Conservation (phyloP, 2,113 vertebrate genomes). For the Aptenodytes patagonicus region DNA sequence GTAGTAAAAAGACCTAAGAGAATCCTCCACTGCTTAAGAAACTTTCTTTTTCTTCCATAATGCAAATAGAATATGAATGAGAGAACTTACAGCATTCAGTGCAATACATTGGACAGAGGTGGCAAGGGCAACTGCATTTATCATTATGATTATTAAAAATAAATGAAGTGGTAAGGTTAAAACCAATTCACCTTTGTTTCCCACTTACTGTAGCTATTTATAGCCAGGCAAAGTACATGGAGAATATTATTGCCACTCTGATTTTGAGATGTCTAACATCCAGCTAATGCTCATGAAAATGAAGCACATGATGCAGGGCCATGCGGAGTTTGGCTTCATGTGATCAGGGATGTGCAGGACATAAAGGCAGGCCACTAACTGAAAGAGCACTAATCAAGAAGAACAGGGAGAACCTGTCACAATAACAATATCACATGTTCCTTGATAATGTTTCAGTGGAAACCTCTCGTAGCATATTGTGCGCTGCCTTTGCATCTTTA, state of each 20-base stretch:
- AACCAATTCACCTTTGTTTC: slow-evolving; percentile 31
- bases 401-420: slow-evolving; percentile 43
- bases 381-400: slow-evolving; percentile 34
- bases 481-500: background rate
- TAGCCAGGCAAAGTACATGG: background rate
- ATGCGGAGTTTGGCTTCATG: background rate
- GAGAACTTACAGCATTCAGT: background rate
- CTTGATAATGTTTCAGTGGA: slow-evolving; percentile 2
- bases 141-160: slow-evolving; percentile 22
- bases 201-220: slow-evolving; percentile 3
- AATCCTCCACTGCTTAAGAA: background rate
- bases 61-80: background rate
- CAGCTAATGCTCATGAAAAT: background rate
- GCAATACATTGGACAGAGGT: background rate
- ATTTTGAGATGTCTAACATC: background rate
- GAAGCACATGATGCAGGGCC: slow-evolving; percentile 33
- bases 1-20: background rate
- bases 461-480: background rate
- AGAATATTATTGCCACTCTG: background rate
- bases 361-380: slow-evolving; percentile 20
- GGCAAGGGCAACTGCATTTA: background rate
- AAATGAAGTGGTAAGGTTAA: slow-evolving; percentile 25
- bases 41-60: background rate
- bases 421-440: slow-evolving; percentile 18
- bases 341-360: slow-evolving; percentile 31